These are phyloP conservation scores for Gila orcuttii DNA, from an alignment of 2,113 vertebrate species.

Conservation along the genomic window DNA sequence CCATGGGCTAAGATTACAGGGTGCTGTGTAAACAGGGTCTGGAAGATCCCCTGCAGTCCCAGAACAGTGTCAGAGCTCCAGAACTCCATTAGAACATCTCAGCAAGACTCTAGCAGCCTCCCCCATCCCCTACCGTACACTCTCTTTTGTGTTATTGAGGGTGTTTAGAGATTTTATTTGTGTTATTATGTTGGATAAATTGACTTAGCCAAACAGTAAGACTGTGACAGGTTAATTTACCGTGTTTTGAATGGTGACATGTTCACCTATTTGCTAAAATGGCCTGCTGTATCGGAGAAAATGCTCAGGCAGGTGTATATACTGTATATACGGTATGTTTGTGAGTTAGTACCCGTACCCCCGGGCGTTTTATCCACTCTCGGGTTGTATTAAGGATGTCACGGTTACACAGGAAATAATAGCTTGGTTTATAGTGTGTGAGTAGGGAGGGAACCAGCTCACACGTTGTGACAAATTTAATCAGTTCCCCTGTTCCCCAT, in stretches of 20 bases:
- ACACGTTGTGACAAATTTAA: slow-evolving; percentile 6
- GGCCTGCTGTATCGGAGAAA: neutral
- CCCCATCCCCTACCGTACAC: slow-evolving; percentile 31
- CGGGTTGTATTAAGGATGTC: slow-evolving; percentile 25
- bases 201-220: slow-evolving; percentile 47
- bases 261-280: slow-evolving; percentile 16
- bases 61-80: slow-evolving; percentile 38
- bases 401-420: slow-evolving; percentile 9
- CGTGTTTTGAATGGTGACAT: slow-evolving; percentile 16
- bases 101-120: slow-evolving; percentile 20
- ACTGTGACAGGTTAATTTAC: slow-evolving; percentile 58
- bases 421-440: slow-evolving; percentile 6
- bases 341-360: slow-evolving; percentile 31
- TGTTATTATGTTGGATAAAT: slow-evolving; percentile 44
- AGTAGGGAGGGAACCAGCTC: neutral
- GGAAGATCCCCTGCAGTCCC: slow-evolving; percentile 43
- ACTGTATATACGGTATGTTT: slow-evolving; percentile 7
- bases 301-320: neutral
- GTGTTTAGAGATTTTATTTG: slow-evolving; percentile 58
- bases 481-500: slow-evolving; percentile 9
- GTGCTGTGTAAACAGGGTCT: slow-evolving; percentile 43
- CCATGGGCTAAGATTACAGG: slow-evolving; percentile 42
- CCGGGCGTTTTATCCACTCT: slow-evolving; percentile 17
- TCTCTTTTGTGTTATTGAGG: slow-evolving; percentile 30
- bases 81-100: slow-evolving; percentile 45